Evolutionary conservation across 1,140 invertebrate species (phyloP), one percentile per base, ranked within the genome.

Genomic region (Drosophila kanapiae): DNA sequence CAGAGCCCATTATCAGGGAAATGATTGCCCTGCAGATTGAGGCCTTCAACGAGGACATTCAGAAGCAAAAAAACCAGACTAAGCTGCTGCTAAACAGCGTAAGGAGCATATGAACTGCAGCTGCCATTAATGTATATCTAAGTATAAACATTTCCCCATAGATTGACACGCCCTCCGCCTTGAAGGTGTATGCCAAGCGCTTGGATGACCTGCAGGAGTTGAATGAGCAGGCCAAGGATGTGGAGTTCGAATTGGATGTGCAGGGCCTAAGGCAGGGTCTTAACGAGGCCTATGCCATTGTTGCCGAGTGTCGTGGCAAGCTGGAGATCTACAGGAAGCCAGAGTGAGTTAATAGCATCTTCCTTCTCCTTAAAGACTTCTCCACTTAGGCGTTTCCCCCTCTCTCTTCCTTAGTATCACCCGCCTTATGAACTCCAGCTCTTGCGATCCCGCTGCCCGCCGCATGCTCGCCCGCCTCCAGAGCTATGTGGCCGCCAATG

Each of bases 31-130:
- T 93, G 27, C 94, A 96, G 94, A 95, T 96, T 3, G 93, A 94
- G 29, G 93, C 94, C 45, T 96, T 96, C 81, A 94, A 95, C 75
- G 91, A 93, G 64, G 95, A 96, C 82, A 78, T 96, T 3, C 93
- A 94, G 68, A 94, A 94, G 43, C 94, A 96, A 63, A 92, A 94
- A 58, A 86, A 93, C 4, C 93, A 93, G 56, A 94, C 94, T 1
- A 91, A 81, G 35, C 86, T 92, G 33, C 77, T 94, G 13, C 92
- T 95, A 18, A 90, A 93, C 5, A 93, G 94, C 88, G 93, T 95
- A 68, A 82, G 58, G 6, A 29, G 29, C 4, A 8, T 11, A 37
- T n/a, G 3, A 6, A 23, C 23, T 23, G 1, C 23, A 23, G 23
- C 23, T 14, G 4, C 76, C 6, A 13, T 14, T 23, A n/a, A 9